phyloP scores from a whole-genome alignment of 2,797 vertebrate genomes.

The Champsocephalus gunnari region DNA sequence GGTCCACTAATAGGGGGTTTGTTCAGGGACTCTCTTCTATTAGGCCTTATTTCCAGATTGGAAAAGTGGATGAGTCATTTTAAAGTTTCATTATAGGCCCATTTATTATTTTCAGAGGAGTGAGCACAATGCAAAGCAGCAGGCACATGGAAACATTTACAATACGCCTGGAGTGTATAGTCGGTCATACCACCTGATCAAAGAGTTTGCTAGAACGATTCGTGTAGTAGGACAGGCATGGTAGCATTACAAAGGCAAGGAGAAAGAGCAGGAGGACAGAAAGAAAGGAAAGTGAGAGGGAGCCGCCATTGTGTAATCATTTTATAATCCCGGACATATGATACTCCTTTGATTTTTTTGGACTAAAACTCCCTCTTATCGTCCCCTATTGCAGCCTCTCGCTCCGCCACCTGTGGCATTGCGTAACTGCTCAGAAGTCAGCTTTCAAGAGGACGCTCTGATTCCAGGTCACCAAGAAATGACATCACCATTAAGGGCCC shows the following conservation, averaged over 20 bases:
- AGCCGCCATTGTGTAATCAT: slow-evolving; percentile 70
- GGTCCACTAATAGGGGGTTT: slow-evolving; percentile 49
- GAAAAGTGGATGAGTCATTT: slow-evolving; percentile 74
- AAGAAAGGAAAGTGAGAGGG: slow-evolving; percentile 33
- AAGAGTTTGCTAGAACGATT: slow-evolving; percentile 65
- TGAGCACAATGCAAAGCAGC: slow-evolving; percentile 54
- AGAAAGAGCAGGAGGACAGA: slow-evolving; percentile 17
- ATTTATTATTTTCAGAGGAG: slow-evolving; percentile 64
- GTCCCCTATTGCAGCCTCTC: slow-evolving; percentile 27
- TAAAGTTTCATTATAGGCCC: slow-evolving; percentile 59
- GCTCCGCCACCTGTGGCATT: slow-evolving; percentile 80
- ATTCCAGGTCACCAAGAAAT: slow-evolving; percentile 69
- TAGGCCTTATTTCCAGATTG: slow-evolving; percentile 58
- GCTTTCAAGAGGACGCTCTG: slow-evolving; percentile 59
- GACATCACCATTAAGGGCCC: slow-evolving; percentile 75
- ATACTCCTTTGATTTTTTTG: slow-evolving; percentile 70
- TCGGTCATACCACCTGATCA: slow-evolving; percentile 77
- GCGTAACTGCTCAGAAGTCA: slow-evolving; percentile 75
- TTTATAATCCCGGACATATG: slow-evolving; percentile 75
- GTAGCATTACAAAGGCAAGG: slow-evolving; percentile 34
- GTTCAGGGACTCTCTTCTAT: slow-evolving; percentile 53
- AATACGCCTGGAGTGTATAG: slow-evolving; percentile 62
- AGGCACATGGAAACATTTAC: slow-evolving; percentile 80
- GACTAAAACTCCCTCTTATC: slow-evolving; percentile 33
- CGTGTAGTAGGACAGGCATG: slow-evolving; percentile 54